These are phyloP conservation scores for Dynastes tityus DNA, from an alignment of 2,888 invertebrate species.

Conservation along the genomic window DNA sequence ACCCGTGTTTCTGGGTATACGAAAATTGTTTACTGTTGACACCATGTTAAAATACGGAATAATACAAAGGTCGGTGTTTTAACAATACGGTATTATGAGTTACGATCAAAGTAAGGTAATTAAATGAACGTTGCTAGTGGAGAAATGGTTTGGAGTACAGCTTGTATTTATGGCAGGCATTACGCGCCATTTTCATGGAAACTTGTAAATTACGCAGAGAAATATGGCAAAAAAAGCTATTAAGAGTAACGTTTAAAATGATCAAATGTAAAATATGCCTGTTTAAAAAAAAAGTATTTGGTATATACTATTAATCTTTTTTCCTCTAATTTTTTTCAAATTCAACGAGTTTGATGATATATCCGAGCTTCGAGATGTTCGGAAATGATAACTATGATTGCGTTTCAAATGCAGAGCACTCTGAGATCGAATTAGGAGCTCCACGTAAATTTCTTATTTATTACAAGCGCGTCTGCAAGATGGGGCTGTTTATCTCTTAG, in stretches of 20 bases:
- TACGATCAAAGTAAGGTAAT: constrained; percentile 39
- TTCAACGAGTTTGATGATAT: too few species aligned
- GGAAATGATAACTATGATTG: too few species aligned
- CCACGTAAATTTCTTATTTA: too few species aligned
- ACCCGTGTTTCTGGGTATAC: constrained; percentile 25
- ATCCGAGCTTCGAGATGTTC: too few species aligned
- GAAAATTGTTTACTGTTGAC: constrained; percentile 41
- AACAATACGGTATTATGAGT: constrained; percentile 43
- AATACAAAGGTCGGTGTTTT: constrained; percentile 39
- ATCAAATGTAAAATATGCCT: constrained; percentile 23
- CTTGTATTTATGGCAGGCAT: constrained; percentile 38
- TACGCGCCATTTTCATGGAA: constrained; percentile 29
- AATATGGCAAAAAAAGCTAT: constrained; percentile 30
- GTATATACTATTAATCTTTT: too few species aligned
- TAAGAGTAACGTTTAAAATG: constrained; percentile 4
- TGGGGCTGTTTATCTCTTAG: too few species aligned
- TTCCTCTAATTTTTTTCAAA: too few species aligned
- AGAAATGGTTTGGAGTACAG: constrained; percentile 36
- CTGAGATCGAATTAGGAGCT: too few species aligned
- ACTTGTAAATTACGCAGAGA: constrained; percentile 42
- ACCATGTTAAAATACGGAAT: constrained; percentile 36
- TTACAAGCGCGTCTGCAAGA: too few species aligned
- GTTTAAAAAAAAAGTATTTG: not conserved
- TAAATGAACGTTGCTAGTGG: constrained; percentile 29
- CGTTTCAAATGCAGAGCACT: too few species aligned